A percentile compares a stretch with the other conserved stretches of the same genome.
phyloP scores from a whole-genome alignment of 2,797 vertebrate genomes.

The Lagorchestes hirsutus region DNA sequence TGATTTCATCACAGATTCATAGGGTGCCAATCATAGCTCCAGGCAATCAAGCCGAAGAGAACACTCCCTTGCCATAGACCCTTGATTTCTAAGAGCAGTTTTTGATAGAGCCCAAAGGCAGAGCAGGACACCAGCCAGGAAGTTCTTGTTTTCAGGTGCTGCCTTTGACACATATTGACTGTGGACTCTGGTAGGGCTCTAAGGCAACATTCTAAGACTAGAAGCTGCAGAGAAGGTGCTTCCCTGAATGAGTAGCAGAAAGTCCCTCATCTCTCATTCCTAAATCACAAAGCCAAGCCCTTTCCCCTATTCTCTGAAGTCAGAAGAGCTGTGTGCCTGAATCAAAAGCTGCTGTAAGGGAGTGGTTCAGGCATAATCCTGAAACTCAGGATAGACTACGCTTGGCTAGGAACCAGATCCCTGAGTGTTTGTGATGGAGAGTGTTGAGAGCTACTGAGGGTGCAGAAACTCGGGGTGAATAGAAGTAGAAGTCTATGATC shows the following conservation, averaged over 20 bases:
- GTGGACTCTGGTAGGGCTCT: background rate
- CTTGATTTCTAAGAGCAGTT: background rate
- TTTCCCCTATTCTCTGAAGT: background rate
- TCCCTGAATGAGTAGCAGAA: background rate
- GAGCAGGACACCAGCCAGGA: background rate
- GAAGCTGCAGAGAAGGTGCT: background rate
- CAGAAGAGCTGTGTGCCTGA: background rate
- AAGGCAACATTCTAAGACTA: background rate
- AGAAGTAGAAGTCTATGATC: background rate
- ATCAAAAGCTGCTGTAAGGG: background rate
- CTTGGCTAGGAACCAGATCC: background rate
- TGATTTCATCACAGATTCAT: background rate
- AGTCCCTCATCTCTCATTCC: background rate
- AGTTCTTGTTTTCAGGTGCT: background rate
- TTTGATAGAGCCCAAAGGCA: background rate
- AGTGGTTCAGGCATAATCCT: background rate
- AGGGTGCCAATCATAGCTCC: background rate
- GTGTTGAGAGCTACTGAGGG: background rate
- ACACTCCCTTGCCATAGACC: background rate
- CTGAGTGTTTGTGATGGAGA: background rate
- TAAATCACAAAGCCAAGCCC: background rate
- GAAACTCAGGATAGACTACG: background rate
- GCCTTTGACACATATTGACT: background rate
- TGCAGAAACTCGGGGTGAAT: background rate
- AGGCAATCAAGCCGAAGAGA: background rate